Evolutionary conservation across 1,140 invertebrate species (phyloP), one percentile per base, ranked within the genome.

Genomic region (Hestina assimilis): DNA sequence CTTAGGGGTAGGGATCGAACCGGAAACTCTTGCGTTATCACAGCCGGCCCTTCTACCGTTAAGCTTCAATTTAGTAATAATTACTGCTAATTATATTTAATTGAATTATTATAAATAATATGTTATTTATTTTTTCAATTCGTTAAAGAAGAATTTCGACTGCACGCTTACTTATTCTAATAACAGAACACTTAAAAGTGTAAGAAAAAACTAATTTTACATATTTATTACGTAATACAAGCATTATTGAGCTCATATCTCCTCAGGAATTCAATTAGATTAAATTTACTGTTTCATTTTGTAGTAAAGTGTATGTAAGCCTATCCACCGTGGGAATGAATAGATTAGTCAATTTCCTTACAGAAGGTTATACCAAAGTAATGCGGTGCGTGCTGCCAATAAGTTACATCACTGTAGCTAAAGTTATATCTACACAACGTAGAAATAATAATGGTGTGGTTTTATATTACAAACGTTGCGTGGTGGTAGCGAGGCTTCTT

Each of bases 241-340:
- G 14, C n/a, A 33, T 31, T 17, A 38, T 8, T 38, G 3, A 6
- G n/a, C n/a, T 19, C 8, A 38, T 9, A 8, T 19, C 19, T 19
- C 19, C 33, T 19, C 33, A 14, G 33, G 33, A 38, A 38, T 38
- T 38, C 15, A 38, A 17, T 38, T 38, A 38, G 33, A 17, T 8
- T n/a, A 3, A 17, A 38, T 38, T 19, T 38, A 38, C 15, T 19
- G 14, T 6, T 4, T 38, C 12, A 28, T 35, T 35, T 15, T 31
- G 5, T 31, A 31, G 11, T 31, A 31, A 12, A 38, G 33, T 19
- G 33, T 19, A 19, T 6, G 5, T 9, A 19, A 38, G 15, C 12
- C 15, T 38, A 38, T 19, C 14, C 33, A 48, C 45, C 45, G 45
- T 48, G 45, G 45, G 45, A 48, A 48, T 48, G 45, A 48, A 48